phyloP scores from a whole-genome alignment of 2,888 invertebrate genomes.

The Phortica okadai region DNA sequence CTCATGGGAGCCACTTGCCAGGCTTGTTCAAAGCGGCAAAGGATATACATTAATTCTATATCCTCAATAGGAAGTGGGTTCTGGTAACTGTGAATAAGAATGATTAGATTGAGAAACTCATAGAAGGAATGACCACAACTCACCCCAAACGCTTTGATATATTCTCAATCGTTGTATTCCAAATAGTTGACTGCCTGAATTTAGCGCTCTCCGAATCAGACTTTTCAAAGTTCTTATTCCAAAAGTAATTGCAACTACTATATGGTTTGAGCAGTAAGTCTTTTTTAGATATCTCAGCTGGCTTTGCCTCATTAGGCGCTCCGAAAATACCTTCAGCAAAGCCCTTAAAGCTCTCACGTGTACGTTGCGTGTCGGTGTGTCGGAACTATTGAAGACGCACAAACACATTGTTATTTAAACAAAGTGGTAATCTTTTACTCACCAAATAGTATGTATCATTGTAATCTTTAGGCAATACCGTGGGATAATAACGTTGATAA shows the following conservation, averaged over 20 bases:
- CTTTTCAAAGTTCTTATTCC: constrained; percentile 77
- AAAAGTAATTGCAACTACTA: constrained; percentile 81
- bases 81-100: constrained; percentile 55
- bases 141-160: constrained; percentile 79
- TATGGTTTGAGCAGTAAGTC: constrained; percentile 79
- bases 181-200: constrained; percentile 62
- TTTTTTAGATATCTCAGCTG: constrained; percentile 61
- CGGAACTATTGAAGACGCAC: constrained; percentile 78
- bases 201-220: constrained; percentile 72
- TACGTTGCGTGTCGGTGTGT: constrained; percentile 80
- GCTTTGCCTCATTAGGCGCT: constrained; percentile 60
- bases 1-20: constrained; percentile 83
- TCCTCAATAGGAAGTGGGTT: constrained; percentile 76
- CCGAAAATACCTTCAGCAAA: constrained; percentile 80
- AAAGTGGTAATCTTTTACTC: constrained; percentile 51
- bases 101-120: neutral
- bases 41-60: constrained; percentile 84
- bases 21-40: constrained; percentile 89
- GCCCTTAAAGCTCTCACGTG: constrained; percentile 80
- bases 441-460: constrained; percentile 78
- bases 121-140: constrained; percentile 46
- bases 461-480: constrained; percentile 79
- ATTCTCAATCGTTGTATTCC: constrained; percentile 76
- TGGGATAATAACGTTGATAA: constrained; percentile 82
- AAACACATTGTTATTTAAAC: neutral